Evolutionary conservation across 2,113 vertebrate genomes (phyloP), one percentile per base, ranked within the genome.

Genomic region (Mirza zaza): DNA sequence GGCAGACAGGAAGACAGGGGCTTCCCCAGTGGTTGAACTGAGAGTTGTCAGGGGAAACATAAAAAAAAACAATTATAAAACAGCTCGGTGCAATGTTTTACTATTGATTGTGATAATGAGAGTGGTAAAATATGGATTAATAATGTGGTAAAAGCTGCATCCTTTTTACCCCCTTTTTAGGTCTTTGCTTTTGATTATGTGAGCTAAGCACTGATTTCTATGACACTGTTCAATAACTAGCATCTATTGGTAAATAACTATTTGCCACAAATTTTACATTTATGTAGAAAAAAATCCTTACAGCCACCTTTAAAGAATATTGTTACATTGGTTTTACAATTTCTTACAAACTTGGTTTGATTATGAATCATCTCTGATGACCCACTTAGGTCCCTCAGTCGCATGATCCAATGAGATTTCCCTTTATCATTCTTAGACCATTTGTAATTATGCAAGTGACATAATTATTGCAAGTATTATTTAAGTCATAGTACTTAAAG

Each of bases 1-100:
- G 83, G 68, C 63, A 91, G 92, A 86, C 96, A 96, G 96, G 97
- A 98, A 97, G 85, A 81, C 39, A 84, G 93, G 95, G 95, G 93
- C 86, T 94, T 97, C 75, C 94, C 95, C 83, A 39, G 57, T 75
- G 95, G 87, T 50, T 89, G 83, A 77, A n/a, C 20, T 57, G 80
- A 73, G 65, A 75, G 63, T 61, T 82, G 89, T 84, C 90, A 95
- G n/a, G 59, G 86, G 90, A 96, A 97, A 94, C 76, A 95, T 76
- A 73, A 93, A 94, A 89, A 94, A 89, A 84, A 57, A 77, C 27
- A 67, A 85, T 86, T 77, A 75, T 27, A 42, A 93, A 92, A 87
- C 34, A 48, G 45, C 85, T 97, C 82, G 68, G 82, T 63, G 71
- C 67, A 63, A 34, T 81, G 76, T 93, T 96, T 96, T 94, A 70